phyloP scores from a whole-genome alignment of 2,113 vertebrate genomes.

The Chamaea fasciata region DNA sequence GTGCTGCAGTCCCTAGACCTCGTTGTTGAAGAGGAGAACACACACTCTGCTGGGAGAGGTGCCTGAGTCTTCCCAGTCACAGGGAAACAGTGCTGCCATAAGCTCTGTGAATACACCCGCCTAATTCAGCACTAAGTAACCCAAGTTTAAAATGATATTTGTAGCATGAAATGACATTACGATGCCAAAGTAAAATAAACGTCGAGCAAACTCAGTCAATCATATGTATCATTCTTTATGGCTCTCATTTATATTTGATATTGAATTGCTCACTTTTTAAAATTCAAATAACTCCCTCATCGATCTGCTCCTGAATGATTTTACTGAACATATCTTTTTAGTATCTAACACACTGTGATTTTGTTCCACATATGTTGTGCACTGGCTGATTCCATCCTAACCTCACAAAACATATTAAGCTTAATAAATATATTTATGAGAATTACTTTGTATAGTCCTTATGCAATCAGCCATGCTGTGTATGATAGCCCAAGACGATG shows the following conservation, averaged over 20 bases:
- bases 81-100: not conserved
- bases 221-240: slow-evolving; percentile 39
- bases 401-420: slow-evolving; percentile 85
- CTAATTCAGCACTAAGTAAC: not conserved
- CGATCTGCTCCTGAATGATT: slow-evolving; percentile 47
- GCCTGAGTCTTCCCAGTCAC: not conserved
- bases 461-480: slow-evolving; percentile 90
- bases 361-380: slow-evolving; percentile 66
- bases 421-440: slow-evolving; percentile 95
- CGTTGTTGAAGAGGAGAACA: accelerated
- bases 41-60: not conserved
- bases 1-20: not conserved
- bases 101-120: not conserved
- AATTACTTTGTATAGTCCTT: slow-evolving; percentile 88
- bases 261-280: slow-evolving; percentile 52
- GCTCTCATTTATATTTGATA: slow-evolving; percentile 51
- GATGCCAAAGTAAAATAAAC: slow-evolving; percentile 57
- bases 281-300: slow-evolving; percentile 51
- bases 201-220: slow-evolving; percentile 4
- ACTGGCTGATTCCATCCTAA: slow-evolving; percentile 71
- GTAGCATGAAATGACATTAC: slow-evolving; percentile 49
- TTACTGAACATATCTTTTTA: slow-evolving; percentile 56
- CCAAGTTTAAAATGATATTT: slow-evolving; percentile 6
- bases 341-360: slow-evolving; percentile 64
- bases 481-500: slow-evolving; percentile 85